Evolutionary conservation across 2,113 vertebrate species (phyloP).

Genomic region (Gymnogyps californianus): DNA sequence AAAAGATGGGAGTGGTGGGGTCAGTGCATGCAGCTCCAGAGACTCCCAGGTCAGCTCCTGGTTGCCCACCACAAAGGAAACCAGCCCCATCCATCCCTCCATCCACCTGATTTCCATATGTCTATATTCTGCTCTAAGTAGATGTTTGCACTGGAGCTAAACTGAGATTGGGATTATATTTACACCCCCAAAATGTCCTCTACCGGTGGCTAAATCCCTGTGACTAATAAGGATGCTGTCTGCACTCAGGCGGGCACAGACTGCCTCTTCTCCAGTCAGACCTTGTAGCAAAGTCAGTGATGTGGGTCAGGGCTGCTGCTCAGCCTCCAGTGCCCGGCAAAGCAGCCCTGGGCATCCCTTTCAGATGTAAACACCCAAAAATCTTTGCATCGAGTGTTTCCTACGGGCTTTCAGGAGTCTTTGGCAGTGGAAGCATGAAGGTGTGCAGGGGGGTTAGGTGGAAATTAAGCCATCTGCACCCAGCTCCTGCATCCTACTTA

Average conservation of each 20-base stretch:
- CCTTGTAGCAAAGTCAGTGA: neutral
- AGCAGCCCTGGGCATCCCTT: neutral
- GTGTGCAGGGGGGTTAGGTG: neutral
- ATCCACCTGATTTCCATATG: neutral
- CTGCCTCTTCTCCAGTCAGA: neutral
- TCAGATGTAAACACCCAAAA: neutral
- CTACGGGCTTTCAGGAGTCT: neutral
- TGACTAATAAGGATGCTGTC: neutral
- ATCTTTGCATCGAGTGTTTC: neutral
- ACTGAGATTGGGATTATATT: neutral
- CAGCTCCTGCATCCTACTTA: neutral
- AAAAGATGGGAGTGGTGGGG: neutral
- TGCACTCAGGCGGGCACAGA: neutral
- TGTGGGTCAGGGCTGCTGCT: neutral
- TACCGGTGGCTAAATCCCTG: neutral
- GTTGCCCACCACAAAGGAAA: neutral
- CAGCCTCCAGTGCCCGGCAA: neutral
- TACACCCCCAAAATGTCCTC: neutral
- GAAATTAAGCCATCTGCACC: neutral
- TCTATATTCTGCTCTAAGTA: fast-evolving
- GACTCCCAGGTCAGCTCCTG: neutral
- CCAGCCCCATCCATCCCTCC: neutral
- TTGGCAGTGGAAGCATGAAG: neutral
- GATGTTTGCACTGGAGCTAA: neutral
- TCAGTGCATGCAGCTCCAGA: neutral